phyloP scores from a whole-genome alignment of 2,113 vertebrate genomes.

The Lontra canadensis region DNA sequence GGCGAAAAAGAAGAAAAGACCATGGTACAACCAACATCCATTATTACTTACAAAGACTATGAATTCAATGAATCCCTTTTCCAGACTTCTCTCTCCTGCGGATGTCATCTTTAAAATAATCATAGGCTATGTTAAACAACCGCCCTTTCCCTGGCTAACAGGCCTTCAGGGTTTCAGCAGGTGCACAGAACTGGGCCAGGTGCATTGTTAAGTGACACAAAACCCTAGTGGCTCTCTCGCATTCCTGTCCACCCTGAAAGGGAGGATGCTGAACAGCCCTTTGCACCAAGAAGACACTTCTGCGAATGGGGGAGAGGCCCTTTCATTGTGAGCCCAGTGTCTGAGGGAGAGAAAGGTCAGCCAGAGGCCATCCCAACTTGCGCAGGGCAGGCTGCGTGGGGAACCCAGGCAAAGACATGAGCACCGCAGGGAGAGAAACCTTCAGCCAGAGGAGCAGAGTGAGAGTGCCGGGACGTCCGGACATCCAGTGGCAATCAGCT shows the following conservation, averaged over 20 bases:
- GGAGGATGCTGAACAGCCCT: conserved; percentile 55
- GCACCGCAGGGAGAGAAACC: neutral
- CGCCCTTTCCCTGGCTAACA: neutral
- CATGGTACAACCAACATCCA: neutral
- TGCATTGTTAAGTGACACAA: conserved; percentile 42
- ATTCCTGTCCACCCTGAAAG: conserved; percentile 47
- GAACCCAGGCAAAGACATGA: conserved; percentile 43
- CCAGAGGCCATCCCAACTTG: conserved; percentile 31
- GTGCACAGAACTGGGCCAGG: conserved; percentile 54
- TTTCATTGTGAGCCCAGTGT: conserved; percentile 45
- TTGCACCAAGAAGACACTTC: conserved; percentile 48
- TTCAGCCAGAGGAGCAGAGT: neutral
- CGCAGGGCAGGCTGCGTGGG: neutral
- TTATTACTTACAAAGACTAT: conserved; percentile 26
- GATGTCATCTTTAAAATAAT: conserved; percentile 49
- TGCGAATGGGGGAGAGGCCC: neutral
- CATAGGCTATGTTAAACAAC: conserved; percentile 36
- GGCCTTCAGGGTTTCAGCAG: conserved; percentile 39
- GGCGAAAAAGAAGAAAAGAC: neutral
- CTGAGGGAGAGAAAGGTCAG: conserved; percentile 66
- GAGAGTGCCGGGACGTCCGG: rapidly evolving
- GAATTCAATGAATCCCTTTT: neutral
- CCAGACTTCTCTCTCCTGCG: neutral
- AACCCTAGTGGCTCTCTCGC: neutral
- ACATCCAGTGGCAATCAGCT: neutral